Base-by-base conservation (phyloP, 30 jellyfish, hydroid and myxozoan species). In the Cassiopea andromeda region DNA sequence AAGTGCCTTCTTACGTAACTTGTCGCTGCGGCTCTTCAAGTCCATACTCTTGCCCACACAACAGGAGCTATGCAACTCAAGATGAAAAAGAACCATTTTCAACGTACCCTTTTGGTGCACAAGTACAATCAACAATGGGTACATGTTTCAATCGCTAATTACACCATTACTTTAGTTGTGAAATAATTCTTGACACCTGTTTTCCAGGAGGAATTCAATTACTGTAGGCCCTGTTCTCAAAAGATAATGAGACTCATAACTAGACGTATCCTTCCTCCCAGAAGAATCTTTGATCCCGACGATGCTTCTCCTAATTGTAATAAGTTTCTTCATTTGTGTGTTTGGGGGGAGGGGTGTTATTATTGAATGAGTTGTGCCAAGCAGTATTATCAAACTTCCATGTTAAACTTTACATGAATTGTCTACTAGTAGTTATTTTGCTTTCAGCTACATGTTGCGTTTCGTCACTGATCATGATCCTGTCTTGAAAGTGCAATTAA, bases 1-100 rank as follows among this genome's bases (percentile, higher is more conserved):
- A 86, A 67, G 74, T 76, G 44, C 48, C 88, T 18, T 77, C 93
- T 9, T 86, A 74, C 79, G 76, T 77, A 89, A 86, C 64, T 57
- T 86, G 93, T 72, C 81, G 93, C 6, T 86, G 93, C 83, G 80
- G 89, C 45, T 46, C 93, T 3, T 83, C 88, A 46, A 75, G 69
- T 76, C 70, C 93, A 46, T 86, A 13, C 47, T 14, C 67, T 58
- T 77, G 89, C 71, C 93, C 92, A 60, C 92, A 85, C 78, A 85
- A 76, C 85, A 59, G 93, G 47, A 69, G 74, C 17, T 86, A 86
- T 50, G 48, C 88, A 1, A 47, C 68, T 2, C 93, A 75, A 10
- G 89, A 61, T 0, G 93, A 86, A 46, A 86, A 86, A 48, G 93
- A 86, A 16, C 12, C 88, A 3, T 75, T 45, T 44, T 18, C 83